Percentiles rank a stretch among this genome's conserved stretches.
These are phyloP conservation scores for Coecobrya sp. DNA, from an alignment of 2,888 invertebrate species.

Conservation along the genomic window DNA sequence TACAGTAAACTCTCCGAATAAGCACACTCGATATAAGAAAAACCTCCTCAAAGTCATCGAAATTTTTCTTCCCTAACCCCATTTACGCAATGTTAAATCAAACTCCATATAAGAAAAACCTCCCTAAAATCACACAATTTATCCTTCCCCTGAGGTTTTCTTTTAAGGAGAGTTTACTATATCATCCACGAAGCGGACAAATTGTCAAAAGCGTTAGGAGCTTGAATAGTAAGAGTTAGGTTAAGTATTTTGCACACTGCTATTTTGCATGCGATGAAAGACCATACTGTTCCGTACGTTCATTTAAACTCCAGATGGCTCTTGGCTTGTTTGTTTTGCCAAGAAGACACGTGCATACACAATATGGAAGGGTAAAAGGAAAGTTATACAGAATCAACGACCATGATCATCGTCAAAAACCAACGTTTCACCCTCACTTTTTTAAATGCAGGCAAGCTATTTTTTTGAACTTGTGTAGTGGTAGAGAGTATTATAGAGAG, in stretches of 20 bases:
- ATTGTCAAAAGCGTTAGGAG: not conserved
- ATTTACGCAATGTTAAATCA: too few species aligned
- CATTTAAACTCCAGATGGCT: conserved; percentile 19
- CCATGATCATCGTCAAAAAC: not conserved
- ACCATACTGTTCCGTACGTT: not conserved
- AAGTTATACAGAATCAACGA: not conserved
- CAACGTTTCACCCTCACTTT: conserved; percentile 7
- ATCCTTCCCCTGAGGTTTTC: too few species aligned
- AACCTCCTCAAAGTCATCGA: too few species aligned
- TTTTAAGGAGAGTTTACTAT: too few species aligned
- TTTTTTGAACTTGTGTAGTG: not conserved
- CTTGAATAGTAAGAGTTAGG: conserved; percentile 5
- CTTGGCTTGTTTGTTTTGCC: conserved; percentile 20
- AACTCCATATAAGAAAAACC: too few species aligned
- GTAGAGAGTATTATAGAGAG: not conserved
- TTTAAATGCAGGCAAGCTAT: not conserved
- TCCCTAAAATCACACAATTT: too few species aligned
- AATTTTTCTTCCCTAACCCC: too few species aligned
- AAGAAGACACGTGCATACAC: conserved; percentile 14
- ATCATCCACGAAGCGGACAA: not conserved
- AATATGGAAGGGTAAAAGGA: not conserved
- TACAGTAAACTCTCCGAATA: too few species aligned
- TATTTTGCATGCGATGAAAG: conserved; percentile 33
- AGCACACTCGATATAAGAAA: too few species aligned
- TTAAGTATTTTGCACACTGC: conserved; percentile 36